These are phyloP conservation scores for Achatina immaculata DNA, from an alignment of 1,140 invertebrate genomes.

Conservation along the genomic window DNA sequence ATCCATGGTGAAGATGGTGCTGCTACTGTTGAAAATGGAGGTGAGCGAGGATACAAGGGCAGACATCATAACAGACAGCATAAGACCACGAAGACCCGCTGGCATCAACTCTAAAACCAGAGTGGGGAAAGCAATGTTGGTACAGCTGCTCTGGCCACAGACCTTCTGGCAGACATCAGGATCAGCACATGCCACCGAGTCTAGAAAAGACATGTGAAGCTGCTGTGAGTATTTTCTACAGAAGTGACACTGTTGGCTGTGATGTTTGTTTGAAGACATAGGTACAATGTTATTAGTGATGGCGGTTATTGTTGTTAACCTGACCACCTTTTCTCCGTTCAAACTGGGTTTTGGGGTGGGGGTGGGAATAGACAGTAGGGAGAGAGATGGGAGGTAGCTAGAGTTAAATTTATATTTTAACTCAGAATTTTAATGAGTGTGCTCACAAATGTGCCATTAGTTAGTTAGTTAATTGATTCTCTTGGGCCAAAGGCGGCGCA, in stretches of 20 bases:
- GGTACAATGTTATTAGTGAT: background rate
- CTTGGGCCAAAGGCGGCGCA: too few species aligned
- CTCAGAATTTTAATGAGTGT: too few species aligned
- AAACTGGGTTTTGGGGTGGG: background rate
- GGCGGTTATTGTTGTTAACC: background rate
- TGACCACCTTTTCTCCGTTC: background rate
- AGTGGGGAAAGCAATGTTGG: conserved; percentile 66
- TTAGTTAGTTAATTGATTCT: too few species aligned
- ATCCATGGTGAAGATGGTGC: conserved; percentile 76
- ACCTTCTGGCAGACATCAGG: conserved; percentile 61
- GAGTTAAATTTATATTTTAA: too few species aligned
- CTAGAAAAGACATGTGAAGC: conserved; percentile 44
- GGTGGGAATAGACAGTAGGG: background rate
- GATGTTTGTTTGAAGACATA: background rate
- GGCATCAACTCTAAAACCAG: conserved; percentile 67
- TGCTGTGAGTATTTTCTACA: background rate
- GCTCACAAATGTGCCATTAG: too few species aligned
- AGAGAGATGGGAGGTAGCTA: background rate
- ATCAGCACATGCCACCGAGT: conserved; percentile 72
- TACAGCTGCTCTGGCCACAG: conserved; percentile 63
- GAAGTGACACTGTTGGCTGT: background rate
- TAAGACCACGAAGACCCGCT: conserved; percentile 70
- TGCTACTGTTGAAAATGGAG: conserved; percentile 75
- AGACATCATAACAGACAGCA: conserved; percentile 75
- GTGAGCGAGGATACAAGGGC: conserved; percentile 75